Evolutionary conservation across 1,140 invertebrate species (phyloP).

Genomic region (Listronotus oregonensis): DNA sequence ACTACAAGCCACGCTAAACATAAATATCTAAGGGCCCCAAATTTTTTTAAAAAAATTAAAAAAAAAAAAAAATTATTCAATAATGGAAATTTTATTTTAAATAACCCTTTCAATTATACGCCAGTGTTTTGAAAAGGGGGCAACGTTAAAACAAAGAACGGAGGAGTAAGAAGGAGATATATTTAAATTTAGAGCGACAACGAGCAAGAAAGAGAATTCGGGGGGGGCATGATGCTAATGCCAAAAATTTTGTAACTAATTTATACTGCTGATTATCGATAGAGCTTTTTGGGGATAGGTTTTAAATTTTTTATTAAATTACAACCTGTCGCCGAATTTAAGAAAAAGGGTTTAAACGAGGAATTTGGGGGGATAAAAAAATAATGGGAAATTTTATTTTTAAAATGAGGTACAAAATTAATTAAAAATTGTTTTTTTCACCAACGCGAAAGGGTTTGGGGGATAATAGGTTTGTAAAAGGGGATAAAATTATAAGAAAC

Average conservation of each 20-base stretch:
- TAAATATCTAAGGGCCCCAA: no score
- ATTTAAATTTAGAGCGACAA: no score
- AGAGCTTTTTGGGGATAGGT: conserved; percentile 34
- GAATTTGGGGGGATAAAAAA: conserved; percentile 3
- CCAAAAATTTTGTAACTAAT: conserved; percentile 47
- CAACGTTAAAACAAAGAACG: conserved; percentile 9
- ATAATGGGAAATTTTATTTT: conserved; percentile 13
- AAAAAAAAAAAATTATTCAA: no score
- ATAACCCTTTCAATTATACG: no score
- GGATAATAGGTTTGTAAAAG: no score
- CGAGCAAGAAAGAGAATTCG: conserved; percentile 11
- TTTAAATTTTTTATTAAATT: conserved; percentile 37
- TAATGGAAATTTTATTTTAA: no score
- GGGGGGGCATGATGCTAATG: conserved; percentile 39
- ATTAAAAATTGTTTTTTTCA: conserved; percentile 5
- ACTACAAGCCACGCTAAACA: no score
- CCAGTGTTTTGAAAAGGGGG: neutral
- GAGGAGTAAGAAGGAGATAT: no score
- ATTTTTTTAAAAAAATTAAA: no score
- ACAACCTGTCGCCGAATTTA: conserved; percentile 18
- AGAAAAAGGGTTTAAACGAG: conserved; percentile 6
- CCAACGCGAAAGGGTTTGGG: neutral
- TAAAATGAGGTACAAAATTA: neutral
- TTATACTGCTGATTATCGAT: conserved; percentile 42
- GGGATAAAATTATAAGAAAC: no score